Percentiles rank a stretch among this genome's conserved stretches.
Conservation (phyloP, 2,888 invertebrate species). For the Candidula unifasciata region DNA sequence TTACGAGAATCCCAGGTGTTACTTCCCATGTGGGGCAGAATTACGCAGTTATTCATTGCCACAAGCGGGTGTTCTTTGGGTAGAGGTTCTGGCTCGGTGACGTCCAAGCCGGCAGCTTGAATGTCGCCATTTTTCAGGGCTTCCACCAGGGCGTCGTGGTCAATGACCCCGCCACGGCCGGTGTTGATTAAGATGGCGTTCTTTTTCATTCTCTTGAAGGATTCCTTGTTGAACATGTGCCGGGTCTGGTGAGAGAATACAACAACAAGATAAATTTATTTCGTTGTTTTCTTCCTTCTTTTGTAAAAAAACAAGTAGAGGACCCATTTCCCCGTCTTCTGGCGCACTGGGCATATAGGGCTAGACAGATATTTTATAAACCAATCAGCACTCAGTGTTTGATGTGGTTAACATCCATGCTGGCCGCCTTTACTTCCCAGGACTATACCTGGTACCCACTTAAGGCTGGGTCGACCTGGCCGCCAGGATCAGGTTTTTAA, state of each 20-base stretch:
- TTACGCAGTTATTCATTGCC: constrained; percentile 87
- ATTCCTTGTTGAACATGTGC: constrained; percentile 83
- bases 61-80: constrained; percentile 87
- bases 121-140: constrained; percentile 86
- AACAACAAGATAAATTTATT: not conserved
- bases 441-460: too few relatives aligned
- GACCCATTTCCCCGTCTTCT: too few relatives aligned
- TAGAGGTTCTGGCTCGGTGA: constrained; percentile 92
- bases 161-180: constrained; percentile 82
- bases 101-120: constrained; percentile 91
- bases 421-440: too few relatives aligned
- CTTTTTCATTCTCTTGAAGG: constrained; percentile 91
- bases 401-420: too few relatives aligned
- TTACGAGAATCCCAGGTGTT: constrained; percentile 87
- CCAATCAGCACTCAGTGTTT: too few relatives aligned
- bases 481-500: too few relatives aligned
- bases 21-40: constrained; percentile 92
- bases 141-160: constrained; percentile 87
- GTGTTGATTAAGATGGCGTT: constrained; percentile 92
- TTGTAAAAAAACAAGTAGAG: too few relatives aligned
- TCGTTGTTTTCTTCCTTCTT: too few relatives aligned
- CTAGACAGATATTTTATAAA: too few relatives aligned
- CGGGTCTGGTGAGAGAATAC: constrained; percentile 28
- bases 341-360: too few relatives aligned
- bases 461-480: too few relatives aligned